These are phyloP conservation scores for Octomys mimax DNA, from an alignment of 2,797 vertebrate species.

Conservation along the genomic window DNA sequence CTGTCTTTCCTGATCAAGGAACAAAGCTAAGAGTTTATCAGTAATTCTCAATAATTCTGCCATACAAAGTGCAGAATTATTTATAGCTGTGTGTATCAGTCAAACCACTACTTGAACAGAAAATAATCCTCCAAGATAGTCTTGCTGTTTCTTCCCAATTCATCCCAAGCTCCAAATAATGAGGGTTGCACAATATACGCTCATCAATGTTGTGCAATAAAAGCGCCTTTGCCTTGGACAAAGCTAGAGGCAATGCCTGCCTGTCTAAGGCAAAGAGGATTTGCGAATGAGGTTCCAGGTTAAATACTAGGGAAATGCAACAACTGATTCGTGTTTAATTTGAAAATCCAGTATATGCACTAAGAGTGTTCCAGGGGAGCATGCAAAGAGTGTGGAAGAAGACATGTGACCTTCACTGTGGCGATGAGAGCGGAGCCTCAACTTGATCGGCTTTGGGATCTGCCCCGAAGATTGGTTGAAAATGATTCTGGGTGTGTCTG, in stretches of 20 bases:
- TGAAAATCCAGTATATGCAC: background rate
- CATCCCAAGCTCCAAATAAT: background rate
- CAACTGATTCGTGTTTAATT: background rate
- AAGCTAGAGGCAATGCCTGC: background rate
- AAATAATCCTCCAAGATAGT: background rate
- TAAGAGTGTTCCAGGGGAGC: background rate
- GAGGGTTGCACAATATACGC: background rate
- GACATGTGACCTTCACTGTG: background rate
- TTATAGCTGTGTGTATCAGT: background rate
- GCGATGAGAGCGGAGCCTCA: background rate
- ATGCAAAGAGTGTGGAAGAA: background rate
- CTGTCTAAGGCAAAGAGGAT: background rate
- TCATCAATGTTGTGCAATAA: background rate
- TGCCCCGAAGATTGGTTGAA: background rate
- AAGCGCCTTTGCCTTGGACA: background rate
- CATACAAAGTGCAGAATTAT: background rate
- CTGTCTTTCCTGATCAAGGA: background rate
- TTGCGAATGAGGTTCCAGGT: background rate
- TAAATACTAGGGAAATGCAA: background rate
- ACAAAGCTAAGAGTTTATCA: background rate
- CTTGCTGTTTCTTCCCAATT: background rate
- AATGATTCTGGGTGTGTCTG: background rate
- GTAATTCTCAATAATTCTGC: too few species aligned
- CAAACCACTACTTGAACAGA: background rate
- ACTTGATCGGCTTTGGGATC: background rate